Conservation (phyloP, 2,797 vertebrate species). For the Peromyscus aztecus region DNA sequence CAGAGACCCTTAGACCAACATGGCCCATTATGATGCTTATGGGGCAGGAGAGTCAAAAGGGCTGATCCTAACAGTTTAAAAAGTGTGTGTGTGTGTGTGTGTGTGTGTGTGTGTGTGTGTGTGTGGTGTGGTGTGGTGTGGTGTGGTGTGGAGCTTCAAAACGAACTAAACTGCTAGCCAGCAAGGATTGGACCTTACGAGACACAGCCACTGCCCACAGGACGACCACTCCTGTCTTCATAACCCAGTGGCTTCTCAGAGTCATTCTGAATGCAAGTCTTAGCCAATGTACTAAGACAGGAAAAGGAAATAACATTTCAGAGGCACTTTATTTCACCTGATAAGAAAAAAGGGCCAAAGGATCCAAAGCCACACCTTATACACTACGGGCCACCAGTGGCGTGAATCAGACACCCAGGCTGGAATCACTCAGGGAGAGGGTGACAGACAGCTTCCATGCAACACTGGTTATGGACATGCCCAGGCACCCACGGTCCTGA, state of each 20-base stretch:
- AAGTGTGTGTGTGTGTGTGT: neutral
- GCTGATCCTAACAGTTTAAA: neutral
- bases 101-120: too few relatives aligned
- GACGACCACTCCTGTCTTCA: rapidly evolving
- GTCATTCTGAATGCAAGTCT: neutral
- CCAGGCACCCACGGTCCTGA: rapidly evolving
- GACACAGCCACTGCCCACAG: neutral
- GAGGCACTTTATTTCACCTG: neutral
- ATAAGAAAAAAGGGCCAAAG: neutral
- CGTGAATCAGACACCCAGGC: neutral
- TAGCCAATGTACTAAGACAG: rapidly evolving
- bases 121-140: too few relatives aligned
- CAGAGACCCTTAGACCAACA: rapidly evolving
- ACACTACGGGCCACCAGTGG: rapidly evolving
- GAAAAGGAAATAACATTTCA: neutral
- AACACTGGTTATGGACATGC: rapidly evolving
- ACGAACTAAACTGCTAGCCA: neutral
- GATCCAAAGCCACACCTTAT: too few relatives aligned
- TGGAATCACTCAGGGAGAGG: neutral
- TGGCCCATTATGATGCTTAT: rapidly evolving
- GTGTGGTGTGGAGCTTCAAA: neutral
- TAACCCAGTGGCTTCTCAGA: rapidly evolving
- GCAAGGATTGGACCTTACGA: rapidly evolving
- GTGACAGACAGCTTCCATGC: neutral
- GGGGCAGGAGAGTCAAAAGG: rapidly evolving